Evolutionary conservation across 2,113 vertebrate species (phyloP).

Genomic region (Elgaria multicarinata): DNA sequence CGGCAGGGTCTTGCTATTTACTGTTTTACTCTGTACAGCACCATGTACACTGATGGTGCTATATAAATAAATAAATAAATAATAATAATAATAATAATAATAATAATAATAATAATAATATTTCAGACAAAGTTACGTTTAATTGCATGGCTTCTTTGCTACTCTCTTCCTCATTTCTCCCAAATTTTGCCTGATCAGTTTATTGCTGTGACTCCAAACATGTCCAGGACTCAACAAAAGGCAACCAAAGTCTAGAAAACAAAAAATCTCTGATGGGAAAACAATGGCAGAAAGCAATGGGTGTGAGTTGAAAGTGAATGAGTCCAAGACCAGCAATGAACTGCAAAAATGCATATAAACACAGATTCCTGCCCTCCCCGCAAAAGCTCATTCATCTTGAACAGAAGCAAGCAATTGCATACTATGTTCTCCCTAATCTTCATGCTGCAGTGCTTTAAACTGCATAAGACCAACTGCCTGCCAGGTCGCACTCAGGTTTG

Average conservation of each 20-base stretch:
- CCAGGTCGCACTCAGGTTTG: slow-evolving; percentile 53
- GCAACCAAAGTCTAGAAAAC: background rate
- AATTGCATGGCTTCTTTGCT: slow-evolving; percentile 54
- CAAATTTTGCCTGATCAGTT: accelerated
- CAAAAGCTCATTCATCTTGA: accelerated
- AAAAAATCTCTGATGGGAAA: background rate
- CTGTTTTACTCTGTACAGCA: no score
- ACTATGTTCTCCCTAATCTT: background rate
- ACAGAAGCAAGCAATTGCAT: background rate
- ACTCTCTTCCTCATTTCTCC: background rate
- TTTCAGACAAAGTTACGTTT: slow-evolving; percentile 48
- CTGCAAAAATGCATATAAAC: background rate
- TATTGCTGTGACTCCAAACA: background rate
- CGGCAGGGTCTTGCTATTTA: no score
- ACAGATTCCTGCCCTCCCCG: background rate
- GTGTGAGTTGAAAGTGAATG: background rate
- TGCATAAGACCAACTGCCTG: slow-evolving; percentile 41
- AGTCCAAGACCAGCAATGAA: background rate
- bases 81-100: no score
- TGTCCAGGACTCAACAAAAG: background rate
- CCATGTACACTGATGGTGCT: no score
- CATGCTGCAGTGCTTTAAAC: slow-evolving; percentile 41
- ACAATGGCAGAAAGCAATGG: background rate
- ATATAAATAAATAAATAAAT: no score
- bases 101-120: slow-evolving; percentile 39